A percentile compares a stretch with the other conserved stretches of the same genome.
Conservation (phyloP, 1,140 invertebrate genomes). For the Drosophila subpulchrella region DNA sequence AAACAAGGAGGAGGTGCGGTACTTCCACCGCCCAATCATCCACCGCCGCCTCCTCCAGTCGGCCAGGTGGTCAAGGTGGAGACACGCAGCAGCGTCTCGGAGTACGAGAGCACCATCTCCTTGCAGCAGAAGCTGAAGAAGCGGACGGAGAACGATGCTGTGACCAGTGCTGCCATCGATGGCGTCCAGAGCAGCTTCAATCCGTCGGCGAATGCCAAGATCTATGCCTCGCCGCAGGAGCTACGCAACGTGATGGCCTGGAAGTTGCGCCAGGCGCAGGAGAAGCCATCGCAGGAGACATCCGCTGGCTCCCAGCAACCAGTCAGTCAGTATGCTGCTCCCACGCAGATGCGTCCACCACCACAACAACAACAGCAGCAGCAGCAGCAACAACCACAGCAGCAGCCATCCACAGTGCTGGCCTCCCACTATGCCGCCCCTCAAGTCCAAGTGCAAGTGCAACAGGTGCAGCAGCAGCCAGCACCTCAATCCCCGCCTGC, state of each 20-base stretch:
- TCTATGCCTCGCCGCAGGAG: slow-evolving; percentile 95
- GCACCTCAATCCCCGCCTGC: slow-evolving; percentile 57
- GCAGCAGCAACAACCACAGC: slow-evolving; percentile 89
- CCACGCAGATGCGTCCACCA: slow-evolving; percentile 91
- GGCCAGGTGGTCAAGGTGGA: slow-evolving; percentile 91
- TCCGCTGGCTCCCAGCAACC: slow-evolving; percentile 83
- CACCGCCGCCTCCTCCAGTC: slow-evolving; percentile 89
- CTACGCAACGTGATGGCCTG: slow-evolving; percentile 92
- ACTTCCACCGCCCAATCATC: slow-evolving; percentile 89
- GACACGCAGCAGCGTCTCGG: slow-evolving; percentile 84
- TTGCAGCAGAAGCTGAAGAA: slow-evolving; percentile 81
- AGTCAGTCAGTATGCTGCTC: slow-evolving; percentile 46
- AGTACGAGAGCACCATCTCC: slow-evolving; percentile 83
- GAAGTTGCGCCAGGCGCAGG: slow-evolving; percentile 73
- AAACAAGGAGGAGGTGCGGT: slow-evolving; percentile 33
- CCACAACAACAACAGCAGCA: slow-evolving; percentile 92
- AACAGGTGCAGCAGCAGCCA: slow-evolving; percentile 28
- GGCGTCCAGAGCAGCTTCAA: slow-evolving; percentile 93
- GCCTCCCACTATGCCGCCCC: slow-evolving; percentile 70
- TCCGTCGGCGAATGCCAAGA: slow-evolving; percentile 92
- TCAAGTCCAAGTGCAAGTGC: slow-evolving; percentile 56
- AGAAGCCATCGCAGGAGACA: slow-evolving; percentile 53
- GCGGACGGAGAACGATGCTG: slow-evolving; percentile 73
- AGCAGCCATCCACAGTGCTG: slow-evolving; percentile 80
- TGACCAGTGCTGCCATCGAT: slow-evolving; percentile 76